These are phyloP conservation scores for Macrobrachium nipponense DNA, from an alignment of 1,140 invertebrate species.

Conservation along the genomic window DNA sequence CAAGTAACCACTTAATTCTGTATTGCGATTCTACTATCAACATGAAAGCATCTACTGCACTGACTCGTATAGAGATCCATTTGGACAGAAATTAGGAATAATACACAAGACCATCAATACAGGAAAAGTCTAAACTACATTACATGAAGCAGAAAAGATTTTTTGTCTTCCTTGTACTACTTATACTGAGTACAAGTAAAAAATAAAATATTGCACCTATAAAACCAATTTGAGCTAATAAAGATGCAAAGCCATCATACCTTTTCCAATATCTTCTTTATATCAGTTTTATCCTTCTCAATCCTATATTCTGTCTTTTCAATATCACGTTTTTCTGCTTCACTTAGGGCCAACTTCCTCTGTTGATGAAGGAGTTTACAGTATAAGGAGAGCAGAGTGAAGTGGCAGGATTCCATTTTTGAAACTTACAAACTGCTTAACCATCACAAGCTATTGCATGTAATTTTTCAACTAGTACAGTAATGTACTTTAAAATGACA, in stretches of 20 bases:
- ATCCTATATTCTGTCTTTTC: constrained; percentile 58
- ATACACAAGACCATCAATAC: background rate
- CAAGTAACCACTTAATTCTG: too few relatives aligned
- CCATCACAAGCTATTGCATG: too few relatives aligned
- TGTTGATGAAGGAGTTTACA: constrained; percentile 33
- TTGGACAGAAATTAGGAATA: too few relatives aligned
- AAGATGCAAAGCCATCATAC: constrained; percentile 33
- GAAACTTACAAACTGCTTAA: too few relatives aligned
- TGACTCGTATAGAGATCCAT: too few relatives aligned
- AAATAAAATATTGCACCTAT: background rate
- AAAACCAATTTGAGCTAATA: background rate
- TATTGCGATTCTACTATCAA: too few relatives aligned
- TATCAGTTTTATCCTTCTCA: constrained; percentile 61
- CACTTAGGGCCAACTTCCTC: constrained; percentile 62
- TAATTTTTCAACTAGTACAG: too few relatives aligned
- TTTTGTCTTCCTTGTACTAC: background rate
- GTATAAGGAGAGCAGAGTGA: background rate
- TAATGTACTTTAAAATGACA: too few relatives aligned
- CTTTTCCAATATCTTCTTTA: constrained; percentile 62
- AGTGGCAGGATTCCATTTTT: background rate
- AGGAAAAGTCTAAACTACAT: constrained; percentile 17
- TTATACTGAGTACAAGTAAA: background rate
- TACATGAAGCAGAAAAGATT: background rate
- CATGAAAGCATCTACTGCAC: too few relatives aligned
- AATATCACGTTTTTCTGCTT: constrained; percentile 62